Base-by-base conservation (phyloP, 2,797 vertebrate genomes). In the Esox masquinongy region DNA sequence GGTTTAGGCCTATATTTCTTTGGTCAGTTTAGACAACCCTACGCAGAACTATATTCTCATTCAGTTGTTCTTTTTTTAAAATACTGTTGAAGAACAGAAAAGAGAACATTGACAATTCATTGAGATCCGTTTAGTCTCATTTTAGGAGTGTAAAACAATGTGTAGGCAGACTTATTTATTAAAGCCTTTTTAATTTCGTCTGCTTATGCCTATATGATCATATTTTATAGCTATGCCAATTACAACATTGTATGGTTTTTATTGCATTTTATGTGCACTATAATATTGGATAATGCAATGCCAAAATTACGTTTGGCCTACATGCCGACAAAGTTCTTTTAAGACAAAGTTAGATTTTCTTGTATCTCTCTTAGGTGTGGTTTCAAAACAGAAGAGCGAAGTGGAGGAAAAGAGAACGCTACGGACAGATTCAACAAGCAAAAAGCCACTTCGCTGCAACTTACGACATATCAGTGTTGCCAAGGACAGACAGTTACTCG, bases 301-400 rank as follows among this genome's bases (percentile, higher is more conserved):
- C 6, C 43, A 47, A 47, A 47, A 14, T 47, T 4, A 47, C 43
- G 9, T 47, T 43, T 11, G 43, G 43, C 6, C 0, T 61, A 61
- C 22, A 61, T 24, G 11, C n/a, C 12, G 11, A 24, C 56, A 9
- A 61, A 26, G n/a, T 5, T 56, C 14, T 17, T 17, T 49, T n/a
- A 49, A n/a, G 31, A 76, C 29, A 26, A 19, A 15, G 64, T 64
- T 16, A 11, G 6, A n/a, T 53, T 36, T 47, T 22, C 11, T 67
- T 15, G 0, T 68, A 5, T 73, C 50, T 31, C 0, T 73, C 19
- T 76, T 73, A 99, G 98, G 98, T 99, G 76, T 99, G 98, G 98
- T 99, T 99, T 91, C 97, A 99, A 92, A 99, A 99, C 93, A 91
- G 98, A 92, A 96, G 98, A 91, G 98, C 98, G 1, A 99, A 99